Conservation (phyloP, 2,888 invertebrate species). For the Metellina segmentata region DNA sequence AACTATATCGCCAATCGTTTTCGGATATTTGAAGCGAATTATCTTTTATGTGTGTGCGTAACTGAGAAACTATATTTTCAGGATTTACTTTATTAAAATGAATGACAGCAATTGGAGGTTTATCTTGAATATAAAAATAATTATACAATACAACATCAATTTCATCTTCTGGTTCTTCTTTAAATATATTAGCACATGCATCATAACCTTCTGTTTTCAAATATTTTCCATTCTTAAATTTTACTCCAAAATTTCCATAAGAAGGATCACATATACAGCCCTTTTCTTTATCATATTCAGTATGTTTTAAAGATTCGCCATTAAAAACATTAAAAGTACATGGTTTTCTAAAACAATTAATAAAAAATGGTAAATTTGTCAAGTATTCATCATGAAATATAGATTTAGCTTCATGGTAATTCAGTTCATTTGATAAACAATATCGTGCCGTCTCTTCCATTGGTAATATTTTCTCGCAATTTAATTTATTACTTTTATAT, state of each 20-base stretch:
- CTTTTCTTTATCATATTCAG: neutral
- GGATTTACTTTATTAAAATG: neutral
- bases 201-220: conserved; percentile 17
- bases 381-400: conserved; percentile 4
- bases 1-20: conserved; percentile 34
- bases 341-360: conserved; percentile 36
- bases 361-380: neutral
- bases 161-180: conserved; percentile 18
- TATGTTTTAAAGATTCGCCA: conserved; percentile 21
- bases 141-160: conserved; percentile 8
- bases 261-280: conserved; percentile 32
- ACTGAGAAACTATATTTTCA: neutral
- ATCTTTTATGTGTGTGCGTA: neutral
- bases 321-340: conserved; percentile 30
- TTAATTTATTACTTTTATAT: neutral
- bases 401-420: neutral
- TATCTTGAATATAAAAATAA: conserved; percentile 32
- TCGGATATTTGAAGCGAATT: conserved; percentile 21
- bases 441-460: neutral
- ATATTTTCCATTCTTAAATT: neutral
- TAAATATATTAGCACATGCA: conserved; percentile 42
- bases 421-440: conserved; percentile 9
- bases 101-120: conserved; percentile 21
- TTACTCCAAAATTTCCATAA: conserved; percentile 36
- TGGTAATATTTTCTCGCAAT: neutral